A percentile compares a stretch with the other conserved stretches of the same genome.
Evolutionary conservation across 2,888 invertebrate genomes (phyloP).

Genomic region (Nomada fucata): DNA sequence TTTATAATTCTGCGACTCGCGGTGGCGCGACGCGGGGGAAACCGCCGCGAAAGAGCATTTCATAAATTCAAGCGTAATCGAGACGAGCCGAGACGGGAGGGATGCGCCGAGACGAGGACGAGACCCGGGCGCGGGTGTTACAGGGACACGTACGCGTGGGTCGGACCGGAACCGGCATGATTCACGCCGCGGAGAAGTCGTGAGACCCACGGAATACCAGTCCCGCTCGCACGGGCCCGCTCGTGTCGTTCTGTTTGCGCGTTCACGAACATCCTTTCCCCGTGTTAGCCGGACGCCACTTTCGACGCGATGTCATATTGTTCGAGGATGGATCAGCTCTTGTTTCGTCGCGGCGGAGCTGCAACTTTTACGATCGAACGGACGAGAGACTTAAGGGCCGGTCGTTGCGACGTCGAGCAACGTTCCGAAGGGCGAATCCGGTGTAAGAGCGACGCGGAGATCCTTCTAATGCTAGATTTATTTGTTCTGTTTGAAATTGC

Average conservation of each 20-base stretch:
- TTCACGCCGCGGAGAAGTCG: constrained; percentile 79
- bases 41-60: constrained; percentile 39
- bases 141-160: constrained; percentile 81
- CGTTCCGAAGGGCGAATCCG: not conserved
- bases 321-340: constrained; percentile 1
- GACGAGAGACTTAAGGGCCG: not conserved
- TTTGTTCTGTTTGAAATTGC: too few species aligned
- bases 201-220: constrained; percentile 75
- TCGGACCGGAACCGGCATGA: constrained; percentile 83
- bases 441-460: not conserved
- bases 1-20: not conserved
- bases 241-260: constrained; percentile 30
- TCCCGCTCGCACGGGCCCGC: constrained; percentile 37
- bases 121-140: constrained; percentile 69
- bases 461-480: too few species aligned
- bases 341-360: constrained; percentile 1
- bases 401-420: not conserved
- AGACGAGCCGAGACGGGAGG: constrained; percentile 51
- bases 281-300: constrained; percentile 19
- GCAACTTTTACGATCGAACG: constrained; percentile 4
- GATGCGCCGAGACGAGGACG: constrained; percentile 68
- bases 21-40: not conserved
- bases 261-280: constrained; percentile 12
- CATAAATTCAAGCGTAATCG: constrained; percentile 65
- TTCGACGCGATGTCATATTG: constrained; percentile 21